Evolutionary conservation across 2,113 vertebrate species (phyloP).

Genomic region (Okapia johnstoni): DNA sequence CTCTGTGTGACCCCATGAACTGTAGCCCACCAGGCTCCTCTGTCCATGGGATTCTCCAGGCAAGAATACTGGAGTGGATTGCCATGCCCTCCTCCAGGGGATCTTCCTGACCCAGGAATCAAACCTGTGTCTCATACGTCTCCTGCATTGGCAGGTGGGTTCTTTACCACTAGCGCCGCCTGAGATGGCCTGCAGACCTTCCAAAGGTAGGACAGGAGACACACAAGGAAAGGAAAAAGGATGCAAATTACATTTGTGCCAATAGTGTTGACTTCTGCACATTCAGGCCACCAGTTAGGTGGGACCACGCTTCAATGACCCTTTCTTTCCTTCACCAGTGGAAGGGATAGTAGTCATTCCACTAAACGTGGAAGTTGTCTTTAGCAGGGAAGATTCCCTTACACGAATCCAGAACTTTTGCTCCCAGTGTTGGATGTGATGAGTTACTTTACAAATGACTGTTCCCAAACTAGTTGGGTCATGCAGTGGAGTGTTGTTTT

Average conservation of each 20-base stretch:
- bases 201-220: not conserved
- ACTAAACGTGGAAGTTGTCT: not conserved
- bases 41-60: not conserved
- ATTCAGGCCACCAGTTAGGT: not conserved
- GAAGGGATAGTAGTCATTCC: not conserved
- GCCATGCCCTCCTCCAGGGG: not conserved
- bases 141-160: not conserved
- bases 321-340: not conserved
- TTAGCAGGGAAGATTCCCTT: slow-evolving; percentile 16
- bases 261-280: not conserved
- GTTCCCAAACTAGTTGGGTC: slow-evolving; percentile 50
- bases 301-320: not conserved
- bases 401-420: not conserved
- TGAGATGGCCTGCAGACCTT: not conserved
- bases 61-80: not conserved
- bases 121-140: not conserved
- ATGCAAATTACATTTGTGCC: not conserved
- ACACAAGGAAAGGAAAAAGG: not conserved
- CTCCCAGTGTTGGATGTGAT: not conserved
- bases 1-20: not conserved
- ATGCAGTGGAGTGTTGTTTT: slow-evolving; percentile 34
- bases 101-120: not conserved
- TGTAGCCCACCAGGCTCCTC: not conserved
- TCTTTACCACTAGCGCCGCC: not conserved
- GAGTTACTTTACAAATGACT: slow-evolving; percentile 38